These are phyloP conservation scores for Calycopis cecrops DNA, from an alignment of 1,140 invertebrate genomes.

Conservation along the genomic window DNA sequence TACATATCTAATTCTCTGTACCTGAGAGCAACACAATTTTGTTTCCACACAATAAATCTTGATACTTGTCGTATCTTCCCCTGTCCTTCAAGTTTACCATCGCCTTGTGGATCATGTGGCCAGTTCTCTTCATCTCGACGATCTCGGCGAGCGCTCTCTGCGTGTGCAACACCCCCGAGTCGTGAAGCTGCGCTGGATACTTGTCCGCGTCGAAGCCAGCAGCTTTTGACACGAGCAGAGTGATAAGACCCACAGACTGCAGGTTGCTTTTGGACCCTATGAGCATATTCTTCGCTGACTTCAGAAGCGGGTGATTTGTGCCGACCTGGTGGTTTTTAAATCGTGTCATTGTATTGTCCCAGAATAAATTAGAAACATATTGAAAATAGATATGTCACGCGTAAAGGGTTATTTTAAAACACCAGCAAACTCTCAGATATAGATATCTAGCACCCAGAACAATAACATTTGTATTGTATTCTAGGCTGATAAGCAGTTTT, in stretches of 20 bases:
- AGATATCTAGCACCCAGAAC: too few relatives aligned
- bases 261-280: conserved; percentile 81
- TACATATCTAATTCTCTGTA: too few relatives aligned
- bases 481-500: too few relatives aligned
- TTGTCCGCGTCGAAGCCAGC: conserved; percentile 54
- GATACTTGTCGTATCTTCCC: conserved; percentile 51
- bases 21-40: conserved; percentile 93
- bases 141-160: conserved; percentile 91
- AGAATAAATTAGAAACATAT: too few relatives aligned
- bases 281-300: conserved; percentile 58
- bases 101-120: conserved; percentile 92
- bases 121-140: conserved; percentile 96
- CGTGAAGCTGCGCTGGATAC: conserved; percentile 39
- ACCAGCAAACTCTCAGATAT: too few relatives aligned
- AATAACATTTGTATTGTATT: too few relatives aligned
- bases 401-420: too few relatives aligned
- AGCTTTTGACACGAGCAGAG: conserved; percentile 90
- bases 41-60: conserved; percentile 83
- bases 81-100: conserved; percentile 82
- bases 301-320: conserved; percentile 59
- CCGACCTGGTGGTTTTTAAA: conserved; percentile 51
- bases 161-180: conserved; percentile 49
- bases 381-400: too few relatives aligned
- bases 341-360: too few relatives aligned
- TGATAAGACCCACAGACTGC: conserved; percentile 90